Percentiles rank a stretch among this genome's conserved stretches.
Evolutionary conservation across 2,113 vertebrate species (phyloP).

Genomic region (Neoarius graeffei): DNA sequence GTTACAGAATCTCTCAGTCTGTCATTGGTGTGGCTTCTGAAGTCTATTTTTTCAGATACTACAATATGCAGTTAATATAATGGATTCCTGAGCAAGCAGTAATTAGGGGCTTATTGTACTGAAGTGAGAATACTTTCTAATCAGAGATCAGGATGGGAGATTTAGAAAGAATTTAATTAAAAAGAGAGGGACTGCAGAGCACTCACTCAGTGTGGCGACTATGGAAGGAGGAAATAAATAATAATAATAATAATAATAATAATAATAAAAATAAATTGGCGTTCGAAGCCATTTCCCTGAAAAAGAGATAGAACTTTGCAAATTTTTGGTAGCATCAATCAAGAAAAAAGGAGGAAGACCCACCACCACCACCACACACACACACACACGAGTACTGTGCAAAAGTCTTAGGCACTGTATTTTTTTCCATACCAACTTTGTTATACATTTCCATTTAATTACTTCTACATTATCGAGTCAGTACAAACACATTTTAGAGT

Average conservation of each 20-base stretch:
- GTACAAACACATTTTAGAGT: no score
- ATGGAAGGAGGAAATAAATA: no score
- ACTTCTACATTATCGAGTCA: no score
- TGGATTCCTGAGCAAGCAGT: background rate
- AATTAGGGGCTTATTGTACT: background rate
- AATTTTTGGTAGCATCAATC: background rate
- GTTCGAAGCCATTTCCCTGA: background rate
- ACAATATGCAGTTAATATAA: background rate
- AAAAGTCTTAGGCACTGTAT: no score
- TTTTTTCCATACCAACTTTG: no score
- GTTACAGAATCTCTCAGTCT: background rate
- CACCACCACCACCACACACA: no score
- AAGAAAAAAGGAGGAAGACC: no score
- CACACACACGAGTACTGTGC: no score
- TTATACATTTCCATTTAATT: no score
- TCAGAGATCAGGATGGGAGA: background rate
- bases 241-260: no score
- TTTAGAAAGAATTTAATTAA: slow-evolving; percentile 17
- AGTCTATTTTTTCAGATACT: no score
- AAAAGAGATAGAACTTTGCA: background rate
- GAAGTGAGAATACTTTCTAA: background rate
- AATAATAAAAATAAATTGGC: no score
- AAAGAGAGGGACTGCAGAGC: background rate
- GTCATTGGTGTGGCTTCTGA: background rate
- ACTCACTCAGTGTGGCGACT: background rate